Evolutionary conservation across 1,140 invertebrate species (phyloP).

Genomic region (Cherax quadricarinatus): DNA sequence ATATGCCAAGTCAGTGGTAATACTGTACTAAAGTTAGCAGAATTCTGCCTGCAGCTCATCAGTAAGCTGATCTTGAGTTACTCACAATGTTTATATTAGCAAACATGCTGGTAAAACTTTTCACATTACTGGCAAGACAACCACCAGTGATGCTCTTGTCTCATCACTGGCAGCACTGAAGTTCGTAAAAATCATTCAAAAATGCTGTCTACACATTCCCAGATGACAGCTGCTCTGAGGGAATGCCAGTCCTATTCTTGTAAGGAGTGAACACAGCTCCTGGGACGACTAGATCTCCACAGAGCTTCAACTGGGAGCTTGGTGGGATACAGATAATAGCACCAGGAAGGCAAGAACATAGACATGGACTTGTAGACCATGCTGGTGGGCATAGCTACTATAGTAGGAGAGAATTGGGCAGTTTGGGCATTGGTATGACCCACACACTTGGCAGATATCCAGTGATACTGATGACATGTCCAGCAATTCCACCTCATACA

Average conservation of each 20-base stretch:
- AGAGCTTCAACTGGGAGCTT: constrained; percentile 29
- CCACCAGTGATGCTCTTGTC: background rate
- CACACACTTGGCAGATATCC: constrained; percentile 98
- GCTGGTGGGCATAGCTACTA: constrained; percentile 48
- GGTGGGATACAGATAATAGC: background rate
- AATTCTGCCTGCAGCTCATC: background rate
- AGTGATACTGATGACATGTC: constrained; percentile 93
- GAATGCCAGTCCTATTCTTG: background rate
- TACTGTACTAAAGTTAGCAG: background rate
- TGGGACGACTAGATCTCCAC: background rate
- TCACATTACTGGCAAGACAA: background rate
- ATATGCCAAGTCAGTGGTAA: background rate
- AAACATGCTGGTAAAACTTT: background rate
- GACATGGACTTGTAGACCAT: background rate
- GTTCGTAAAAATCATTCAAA: background rate
- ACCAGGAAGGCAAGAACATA: background rate
- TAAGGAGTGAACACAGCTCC: background rate
- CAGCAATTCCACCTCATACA: constrained; percentile 96
- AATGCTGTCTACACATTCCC: background rate
- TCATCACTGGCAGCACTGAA: background rate
- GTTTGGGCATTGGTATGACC: constrained; percentile 97
- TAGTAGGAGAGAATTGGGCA: constrained; percentile 84
- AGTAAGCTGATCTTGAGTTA: background rate
- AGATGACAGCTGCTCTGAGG: background rate
- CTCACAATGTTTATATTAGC: background rate